Conservation (phyloP, 2,113 vertebrate species). For the Neotoma lepida region DNA sequence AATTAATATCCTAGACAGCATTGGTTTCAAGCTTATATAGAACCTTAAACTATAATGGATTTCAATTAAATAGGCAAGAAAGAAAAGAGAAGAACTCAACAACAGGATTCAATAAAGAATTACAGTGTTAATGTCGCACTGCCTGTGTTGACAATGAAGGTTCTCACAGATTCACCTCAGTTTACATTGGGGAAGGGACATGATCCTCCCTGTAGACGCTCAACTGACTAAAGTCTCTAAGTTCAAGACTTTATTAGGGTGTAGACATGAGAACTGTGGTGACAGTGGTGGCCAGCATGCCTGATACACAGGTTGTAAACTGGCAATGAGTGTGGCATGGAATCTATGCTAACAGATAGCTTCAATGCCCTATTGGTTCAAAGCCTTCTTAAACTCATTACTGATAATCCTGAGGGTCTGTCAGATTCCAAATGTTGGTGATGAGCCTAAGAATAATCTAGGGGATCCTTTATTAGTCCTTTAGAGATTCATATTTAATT, state of each 20-base stretch:
- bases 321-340: not conserved
- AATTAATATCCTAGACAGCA: not conserved
- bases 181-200: not conserved
- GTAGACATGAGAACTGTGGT: not conserved
- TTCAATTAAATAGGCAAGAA: slow-evolving; percentile 15
- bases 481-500: slow-evolving; percentile 14
- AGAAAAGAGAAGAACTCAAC: not conserved
- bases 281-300: not conserved
- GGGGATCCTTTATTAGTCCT: not conserved
- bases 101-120: not conserved
- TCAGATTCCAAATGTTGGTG: not conserved
- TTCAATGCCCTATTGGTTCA: not conserved
- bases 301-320: not conserved
- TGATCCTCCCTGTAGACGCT: not conserved
- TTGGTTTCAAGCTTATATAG: not conserved
- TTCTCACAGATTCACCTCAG: not conserved
- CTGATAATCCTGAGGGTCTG: not conserved
- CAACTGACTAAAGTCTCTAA: not conserved
- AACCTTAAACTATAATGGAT: not conserved
- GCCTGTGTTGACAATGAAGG: not conserved
- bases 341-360: not conserved
- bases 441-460: not conserved
- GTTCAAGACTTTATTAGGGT: not conserved
- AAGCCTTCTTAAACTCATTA: not conserved
- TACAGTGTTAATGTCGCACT: not conserved